Evolutionary conservation across 2,113 vertebrate species (phyloP).

Genomic region (Eulacestoma nigropectus): DNA sequence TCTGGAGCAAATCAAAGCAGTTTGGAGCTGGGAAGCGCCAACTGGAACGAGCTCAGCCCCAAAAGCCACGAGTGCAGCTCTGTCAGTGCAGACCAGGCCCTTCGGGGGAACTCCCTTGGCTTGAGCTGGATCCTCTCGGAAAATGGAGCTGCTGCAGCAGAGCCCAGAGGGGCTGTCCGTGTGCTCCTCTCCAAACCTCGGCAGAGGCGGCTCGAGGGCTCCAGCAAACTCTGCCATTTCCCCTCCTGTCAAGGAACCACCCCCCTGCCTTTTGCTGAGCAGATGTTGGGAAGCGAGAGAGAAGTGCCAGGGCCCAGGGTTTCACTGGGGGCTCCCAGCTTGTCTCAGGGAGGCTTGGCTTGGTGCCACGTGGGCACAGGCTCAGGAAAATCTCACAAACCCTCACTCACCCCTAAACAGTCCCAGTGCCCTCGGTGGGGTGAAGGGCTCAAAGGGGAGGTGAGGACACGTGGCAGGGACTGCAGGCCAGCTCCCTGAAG

Average conservation of each 20-base stretch:
- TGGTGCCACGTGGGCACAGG: not conserved
- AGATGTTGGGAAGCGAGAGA: not conserved
- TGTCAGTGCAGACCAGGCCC: not conserved
- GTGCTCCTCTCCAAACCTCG: not conserved
- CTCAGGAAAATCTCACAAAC: not conserved
- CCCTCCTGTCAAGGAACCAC: not conserved
- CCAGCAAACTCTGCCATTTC: not conserved
- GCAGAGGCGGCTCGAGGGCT: not conserved
- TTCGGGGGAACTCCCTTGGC: not conserved
- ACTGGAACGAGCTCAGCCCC: not conserved
- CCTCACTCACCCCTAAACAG: not conserved
- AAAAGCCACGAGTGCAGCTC: not conserved
- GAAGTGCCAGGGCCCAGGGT: not conserved
- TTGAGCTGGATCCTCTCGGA: not conserved
- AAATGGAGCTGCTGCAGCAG: not conserved
- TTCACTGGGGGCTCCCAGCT: not conserved
- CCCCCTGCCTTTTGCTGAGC: not conserved
- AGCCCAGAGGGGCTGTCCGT: not conserved
- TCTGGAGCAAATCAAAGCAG: conserved; percentile 23
- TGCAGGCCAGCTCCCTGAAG: not conserved
- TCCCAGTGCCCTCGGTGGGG: too few species aligned
- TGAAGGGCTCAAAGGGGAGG: not conserved
- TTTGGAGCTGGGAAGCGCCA: not conserved
- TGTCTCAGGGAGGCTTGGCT: not conserved
- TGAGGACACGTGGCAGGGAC: not conserved